Conservation (phyloP, 2,797 vertebrate genomes). For the Melopsittacus undulatus region DNA sequence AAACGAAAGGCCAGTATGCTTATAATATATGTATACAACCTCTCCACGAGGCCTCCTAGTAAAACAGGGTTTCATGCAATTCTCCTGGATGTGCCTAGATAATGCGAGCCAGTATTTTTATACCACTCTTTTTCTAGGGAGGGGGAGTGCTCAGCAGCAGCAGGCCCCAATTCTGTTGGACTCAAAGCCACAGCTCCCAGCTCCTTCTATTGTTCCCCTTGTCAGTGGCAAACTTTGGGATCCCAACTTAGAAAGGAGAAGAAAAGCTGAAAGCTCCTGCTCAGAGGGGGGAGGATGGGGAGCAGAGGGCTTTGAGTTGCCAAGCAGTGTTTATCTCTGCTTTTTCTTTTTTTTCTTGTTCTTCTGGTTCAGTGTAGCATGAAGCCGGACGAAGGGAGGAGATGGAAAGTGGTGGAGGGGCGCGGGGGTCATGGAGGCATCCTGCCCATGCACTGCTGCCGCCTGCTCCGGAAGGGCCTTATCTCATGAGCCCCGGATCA, state of each 20-base stretch:
- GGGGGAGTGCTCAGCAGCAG: background rate
- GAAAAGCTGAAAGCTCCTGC: constrained; percentile 14
- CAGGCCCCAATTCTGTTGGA: background rate
- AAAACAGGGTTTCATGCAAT: background rate
- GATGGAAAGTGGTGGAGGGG: background rate
- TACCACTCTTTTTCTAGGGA: background rate
- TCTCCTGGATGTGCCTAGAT: background rate
- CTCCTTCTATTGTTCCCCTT: background rate
- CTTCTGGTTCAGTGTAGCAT: constrained; percentile 15
- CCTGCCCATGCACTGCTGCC: background rate
- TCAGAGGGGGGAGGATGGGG: background rate
- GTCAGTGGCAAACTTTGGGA: constrained; percentile 16
- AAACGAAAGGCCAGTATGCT: background rate
- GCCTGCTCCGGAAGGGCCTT: background rate
- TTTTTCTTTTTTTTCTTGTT: background rate
- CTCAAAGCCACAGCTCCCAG: background rate
- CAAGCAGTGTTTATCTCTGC: background rate
- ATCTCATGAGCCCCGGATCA: background rate
- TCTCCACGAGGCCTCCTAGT: background rate
- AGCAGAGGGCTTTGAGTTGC: background rate
- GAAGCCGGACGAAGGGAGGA: background rate
- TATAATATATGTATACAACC: background rate
- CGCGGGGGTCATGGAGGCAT: background rate
- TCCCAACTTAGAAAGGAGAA: background rate
- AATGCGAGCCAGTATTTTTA: constrained; percentile 38